Base-by-base conservation (phyloP, 1,140 invertebrate genomes). In the Drosophila hydei region DNA sequence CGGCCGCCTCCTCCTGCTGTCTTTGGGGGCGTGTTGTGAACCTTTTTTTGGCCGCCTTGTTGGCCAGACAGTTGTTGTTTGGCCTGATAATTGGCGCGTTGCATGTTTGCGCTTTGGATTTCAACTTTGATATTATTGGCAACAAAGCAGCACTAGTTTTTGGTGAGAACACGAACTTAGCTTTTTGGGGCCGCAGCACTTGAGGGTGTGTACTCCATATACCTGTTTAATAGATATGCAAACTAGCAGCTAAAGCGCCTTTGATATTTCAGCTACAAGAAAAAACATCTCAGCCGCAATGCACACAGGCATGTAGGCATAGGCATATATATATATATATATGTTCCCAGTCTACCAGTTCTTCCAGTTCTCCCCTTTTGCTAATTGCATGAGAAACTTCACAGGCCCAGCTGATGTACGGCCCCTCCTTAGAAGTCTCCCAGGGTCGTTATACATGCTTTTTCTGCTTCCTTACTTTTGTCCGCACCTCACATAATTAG, bases 111-210 rank as follows among this genome's bases (percentile, higher is more conserved):
- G 62, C 64, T 47, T 67, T 59, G 55, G 30, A 42, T 75, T 78
- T 85, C 81, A 85, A 87, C 81, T 87, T 87, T 87, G 81, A 78
- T 87, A 88, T 87, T 84, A 85, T 81, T 87, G 58, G 56, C n/a
- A 43, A 48, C 55, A 36, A 47, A 48, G 42, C 47, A 59, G 27
- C 27, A 52, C 6, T 55, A 64, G 30, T 69, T 21, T 75, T 16
- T 64, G 68, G 51, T 80, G 77, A 80, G 78, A 80, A 80, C 61
- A 64, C 36, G 51, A 43, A 59, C 51, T 55, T 14, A 11, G 1
- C 19, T 36, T 19, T 42, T 55, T 56, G 12, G 12, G 9, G 12
- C n/a, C 6, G 11, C 18, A 11, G 47, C 43, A 18, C 9, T 59
- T 45, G 50, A 47, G 58, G 65, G 56, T 69, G 65, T 69, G 64